Base-by-base conservation (phyloP, 2,113 vertebrate genomes). In the Isurus oxyrinchus region DNA sequence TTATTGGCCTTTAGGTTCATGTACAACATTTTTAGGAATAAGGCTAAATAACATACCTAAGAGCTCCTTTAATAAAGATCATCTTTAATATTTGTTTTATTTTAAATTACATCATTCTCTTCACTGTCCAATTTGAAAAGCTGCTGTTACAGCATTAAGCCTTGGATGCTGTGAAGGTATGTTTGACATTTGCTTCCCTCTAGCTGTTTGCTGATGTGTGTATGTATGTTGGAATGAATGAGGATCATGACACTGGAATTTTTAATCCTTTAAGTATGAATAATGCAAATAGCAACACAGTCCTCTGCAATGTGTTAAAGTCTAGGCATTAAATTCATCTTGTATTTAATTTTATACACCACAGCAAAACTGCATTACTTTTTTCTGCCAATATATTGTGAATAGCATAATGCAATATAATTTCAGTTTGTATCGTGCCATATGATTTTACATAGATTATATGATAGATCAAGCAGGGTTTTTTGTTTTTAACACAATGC, bases 131-230 rank as follows among this genome's bases (percentile, higher is more conserved):
- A 88, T 88, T 88, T 88, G 86, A 88, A 88, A 88, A 55, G 49
- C 86, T 88, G 86, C 86, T 88, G 44, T 55, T 88, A 88, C 86
- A 88, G 86, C 86, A 88, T 88, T 88, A 88, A 88, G 49, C 49
- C 86, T 49, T 88, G 86, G 86, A 44, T 88, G 86, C 49, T 88
- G 86, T 88, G 86, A 88, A 88, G 86, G 49, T 88, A 88, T 55
- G 86, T 88, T 55, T 88, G 49, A 88, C 49, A 88, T 88, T 88
- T 88, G 86, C 86, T 88, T 88, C 49, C 86, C 86, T 88, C 25
- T 55, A 88, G 23, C 55, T 88, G 55, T 55, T 55, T 87, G 84
- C 49, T 87, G n/a, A 31, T 72, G 27, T 84, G 49, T 55, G 23
- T 25, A 55, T 88, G 49, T 27, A 88, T 19, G 81, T 86, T 86